These are phyloP conservation scores for Caenorhabditis sp. DNA, from an alignment of 2,888 invertebrate species.

Conservation along the genomic window DNA sequence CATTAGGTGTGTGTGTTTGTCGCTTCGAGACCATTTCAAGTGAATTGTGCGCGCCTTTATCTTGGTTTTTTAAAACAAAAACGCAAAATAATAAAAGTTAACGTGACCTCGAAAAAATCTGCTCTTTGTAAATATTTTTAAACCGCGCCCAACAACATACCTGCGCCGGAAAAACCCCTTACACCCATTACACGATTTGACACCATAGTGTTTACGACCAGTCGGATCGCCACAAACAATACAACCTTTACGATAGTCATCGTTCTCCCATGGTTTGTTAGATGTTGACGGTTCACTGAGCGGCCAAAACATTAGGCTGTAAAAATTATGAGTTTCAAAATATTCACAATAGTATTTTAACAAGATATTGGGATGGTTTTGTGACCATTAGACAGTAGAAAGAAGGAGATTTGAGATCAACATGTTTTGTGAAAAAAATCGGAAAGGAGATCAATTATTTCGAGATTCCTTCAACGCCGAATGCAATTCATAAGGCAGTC, in stretches of 20 bases:
- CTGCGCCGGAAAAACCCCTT: constrained; percentile 42
- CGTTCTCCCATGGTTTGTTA: not conserved
- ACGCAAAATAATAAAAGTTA: too few species aligned
- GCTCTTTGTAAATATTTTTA: too few species aligned
- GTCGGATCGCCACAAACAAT: constrained; percentile 42
- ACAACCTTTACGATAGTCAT: constrained; percentile 4
- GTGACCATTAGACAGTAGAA: not conserved
- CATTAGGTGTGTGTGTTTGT: too few species aligned
- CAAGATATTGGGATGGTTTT: not conserved
- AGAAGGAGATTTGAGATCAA: not conserved
- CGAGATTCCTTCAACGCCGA: constrained; percentile 15
- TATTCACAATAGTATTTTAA: not conserved
- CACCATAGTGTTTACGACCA: constrained; percentile 39
- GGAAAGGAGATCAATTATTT: not conserved
- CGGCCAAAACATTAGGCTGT: not conserved
- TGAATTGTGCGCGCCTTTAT: too few species aligned
- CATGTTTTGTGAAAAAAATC: not conserved
- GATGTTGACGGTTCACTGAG: not conserved
- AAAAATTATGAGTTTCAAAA: not conserved
- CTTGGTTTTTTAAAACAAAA: too few species aligned
- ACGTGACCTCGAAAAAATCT: too few species aligned
- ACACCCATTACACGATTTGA: constrained; percentile 44
- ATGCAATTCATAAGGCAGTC: constrained; percentile 51
- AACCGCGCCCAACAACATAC: too few species aligned
- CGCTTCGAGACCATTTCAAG: too few species aligned